Evolutionary conservation across 2,113 vertebrate species (phyloP).

Genomic region (Crotalus viridis): DNA sequence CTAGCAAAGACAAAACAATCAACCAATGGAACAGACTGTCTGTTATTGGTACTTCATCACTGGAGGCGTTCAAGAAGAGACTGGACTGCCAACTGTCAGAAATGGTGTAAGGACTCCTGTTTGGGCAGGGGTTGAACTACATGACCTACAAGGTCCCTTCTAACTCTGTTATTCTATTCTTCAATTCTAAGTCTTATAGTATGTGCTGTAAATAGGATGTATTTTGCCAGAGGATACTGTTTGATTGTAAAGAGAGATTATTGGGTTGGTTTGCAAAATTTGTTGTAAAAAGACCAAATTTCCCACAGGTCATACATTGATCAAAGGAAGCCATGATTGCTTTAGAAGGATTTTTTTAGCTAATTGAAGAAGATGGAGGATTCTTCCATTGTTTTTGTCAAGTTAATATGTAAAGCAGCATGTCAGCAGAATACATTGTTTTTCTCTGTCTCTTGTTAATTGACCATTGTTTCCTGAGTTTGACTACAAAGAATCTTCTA

Average conservation of each 20-base stretch:
- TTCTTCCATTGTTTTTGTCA: not conserved
- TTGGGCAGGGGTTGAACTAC: too few relatives aligned
- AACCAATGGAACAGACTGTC: too few relatives aligned
- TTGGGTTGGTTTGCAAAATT: not conserved
- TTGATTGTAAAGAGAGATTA: not conserved
- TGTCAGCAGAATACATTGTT: not conserved
- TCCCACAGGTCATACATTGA: not conserved
- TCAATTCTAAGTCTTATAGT: not conserved
- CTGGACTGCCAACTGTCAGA: too few relatives aligned
- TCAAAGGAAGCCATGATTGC: not conserved
- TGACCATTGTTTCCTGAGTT: not conserved
- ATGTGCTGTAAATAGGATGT: not conserved
- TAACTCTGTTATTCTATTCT: too few relatives aligned
- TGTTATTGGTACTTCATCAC: too few relatives aligned
- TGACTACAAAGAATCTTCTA: not conserved
- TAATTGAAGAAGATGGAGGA: not conserved
- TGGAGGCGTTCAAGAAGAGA: too few relatives aligned
- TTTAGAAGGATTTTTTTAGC: not conserved
- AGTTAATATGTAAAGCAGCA: not conserved
- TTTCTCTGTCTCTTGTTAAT: not conserved
- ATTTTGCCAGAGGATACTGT: not conserved
- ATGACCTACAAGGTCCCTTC: too few relatives aligned
- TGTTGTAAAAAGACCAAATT: not conserved
- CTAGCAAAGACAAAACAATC: too few relatives aligned
- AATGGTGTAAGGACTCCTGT: too few relatives aligned